phyloP scores from a whole-genome alignment of 2,797 vertebrate species.

The Chelonia mydas region DNA sequence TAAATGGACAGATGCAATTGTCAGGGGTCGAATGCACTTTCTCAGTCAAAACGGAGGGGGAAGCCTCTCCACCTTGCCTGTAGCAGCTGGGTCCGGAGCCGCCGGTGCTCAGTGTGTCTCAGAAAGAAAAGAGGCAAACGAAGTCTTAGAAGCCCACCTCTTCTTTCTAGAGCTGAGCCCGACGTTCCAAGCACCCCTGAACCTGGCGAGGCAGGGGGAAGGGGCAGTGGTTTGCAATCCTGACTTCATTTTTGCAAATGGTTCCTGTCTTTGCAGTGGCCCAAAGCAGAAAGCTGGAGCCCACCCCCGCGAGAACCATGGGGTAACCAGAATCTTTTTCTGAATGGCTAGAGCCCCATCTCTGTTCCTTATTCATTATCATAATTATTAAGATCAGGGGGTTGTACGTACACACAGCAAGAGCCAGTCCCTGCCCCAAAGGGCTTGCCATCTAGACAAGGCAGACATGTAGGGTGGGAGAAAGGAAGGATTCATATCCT shows the following conservation, averaged over 20 bases:
- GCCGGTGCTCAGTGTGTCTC: not conserved
- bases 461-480: not conserved
- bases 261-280: not conserved
- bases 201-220: rapidly evolving
- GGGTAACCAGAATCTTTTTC: not conserved
- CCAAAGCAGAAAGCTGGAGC: not conserved
- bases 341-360: not conserved
- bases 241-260: not conserved
- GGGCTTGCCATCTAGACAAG: not conserved
- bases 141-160: not conserved
- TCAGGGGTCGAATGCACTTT: constrained; percentile 39
- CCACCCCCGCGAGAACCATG: not conserved
- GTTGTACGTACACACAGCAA: not conserved
- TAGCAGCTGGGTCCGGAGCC: not conserved
- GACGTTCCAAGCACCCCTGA: not conserved
- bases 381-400: not conserved
- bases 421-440: no score
- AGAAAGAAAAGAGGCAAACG: not conserved
- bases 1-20: constrained; percentile 67
- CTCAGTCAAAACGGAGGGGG: not conserved
- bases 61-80: not conserved
- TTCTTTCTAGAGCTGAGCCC: not conserved
- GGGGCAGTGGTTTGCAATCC: not conserved
- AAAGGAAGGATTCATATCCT: not conserved
- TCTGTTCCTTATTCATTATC: not conserved